Evolutionary conservation across 2,888 invertebrate genomes (phyloP), one percentile per base, ranked within the genome.

Genomic region (Perizoma flavofasciatum): DNA sequence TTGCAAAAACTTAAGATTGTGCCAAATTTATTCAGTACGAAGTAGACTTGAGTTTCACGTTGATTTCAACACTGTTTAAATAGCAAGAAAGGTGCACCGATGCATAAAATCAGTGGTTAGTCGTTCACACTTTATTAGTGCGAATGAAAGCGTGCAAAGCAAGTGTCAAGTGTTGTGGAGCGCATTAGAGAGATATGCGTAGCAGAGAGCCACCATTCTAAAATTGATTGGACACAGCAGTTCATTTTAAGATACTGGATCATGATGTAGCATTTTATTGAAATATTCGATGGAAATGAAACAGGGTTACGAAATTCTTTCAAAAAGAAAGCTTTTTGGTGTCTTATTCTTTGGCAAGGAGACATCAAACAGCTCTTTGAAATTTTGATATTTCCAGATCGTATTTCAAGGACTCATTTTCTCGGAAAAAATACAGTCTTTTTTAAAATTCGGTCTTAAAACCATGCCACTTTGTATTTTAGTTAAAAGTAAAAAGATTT

Each of bases 61-160:
- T 49, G 46, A 64, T 64, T 61, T 45, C 55, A 41, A 49, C 49
- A 59, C 43, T 58, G 49, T 49, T 61, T 9, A 44, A 47, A 47
- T 43, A 48, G 34, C 39, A 65, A 52, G 61, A 65, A 66, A 66
- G 52, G 44, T 60, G 60, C 66, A 61, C 49, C 59, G 66, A 49
- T 65, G 68, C 68, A 66, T 61, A 59, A 66, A 66, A 58, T 68
- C 60, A 52, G 54, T 46, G 58, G 43, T 33, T 40, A 47, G 32
- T 49, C 68, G 74, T 75, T 81, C 76, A 77, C 77, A 81, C 78
- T 74, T 72, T 74, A 78, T 82, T 83, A 79, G 65, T 52, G 60
- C 68, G 75, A 79, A 78, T 68, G 82, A 84, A 83, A 83, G 84
- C 85, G 81, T 84, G 82, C 77, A 79, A 78, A 67, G 72, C 72